Evolutionary conservation across 2,113 vertebrate species (phyloP), one percentile per base, ranked within the genome.

Genomic region (Oryzias celebensis): DNA sequence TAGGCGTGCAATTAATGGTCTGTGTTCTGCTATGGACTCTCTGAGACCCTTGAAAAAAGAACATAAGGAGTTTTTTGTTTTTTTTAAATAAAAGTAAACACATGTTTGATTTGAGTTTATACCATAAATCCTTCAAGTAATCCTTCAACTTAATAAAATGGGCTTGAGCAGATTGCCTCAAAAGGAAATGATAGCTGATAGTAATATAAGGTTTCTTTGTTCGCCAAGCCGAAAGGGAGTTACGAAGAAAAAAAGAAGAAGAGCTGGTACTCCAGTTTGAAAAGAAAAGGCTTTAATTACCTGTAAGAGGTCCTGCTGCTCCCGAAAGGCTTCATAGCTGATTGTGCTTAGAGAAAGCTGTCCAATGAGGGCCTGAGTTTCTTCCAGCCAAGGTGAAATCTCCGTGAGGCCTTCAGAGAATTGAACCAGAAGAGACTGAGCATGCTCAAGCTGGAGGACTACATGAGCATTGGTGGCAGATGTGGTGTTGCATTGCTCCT

Each of bases 221-320:
- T 67, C 13, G 65, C 36, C 23, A 23, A 48, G 0, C 75, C 60
- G 73, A 66, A 69, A 60, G 58, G 54, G 22, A n/a, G 31, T 36
- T 36, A 45, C 51, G 31, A 55, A n/a, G 18, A 7, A 3, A 18
- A 23, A 57, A 48, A 22, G 22, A 78, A 58, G 42, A 57, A 62
- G 71, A 73, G 36, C 42, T 75, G 64, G 59, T 52, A 62, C 44
- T 80, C 44, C 18, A 56, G 57, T 52, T 46, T 43, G 44, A 55
- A 51, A 43, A 46, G 69, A 50, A 23, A 54, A 49, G 43, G 44
- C 71, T 66, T 68, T 22, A 6, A 75, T 51, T 87, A 96, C 95
- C 94, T 96, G 94, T 81, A 96, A 90, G 82, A 93, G 89, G 12
- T 91, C 92, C 82, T 96, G 95, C 86, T 95, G 93, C 78, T 94